Conservation (phyloP, 2,113 vertebrate species). For the Strigops habroptila region DNA sequence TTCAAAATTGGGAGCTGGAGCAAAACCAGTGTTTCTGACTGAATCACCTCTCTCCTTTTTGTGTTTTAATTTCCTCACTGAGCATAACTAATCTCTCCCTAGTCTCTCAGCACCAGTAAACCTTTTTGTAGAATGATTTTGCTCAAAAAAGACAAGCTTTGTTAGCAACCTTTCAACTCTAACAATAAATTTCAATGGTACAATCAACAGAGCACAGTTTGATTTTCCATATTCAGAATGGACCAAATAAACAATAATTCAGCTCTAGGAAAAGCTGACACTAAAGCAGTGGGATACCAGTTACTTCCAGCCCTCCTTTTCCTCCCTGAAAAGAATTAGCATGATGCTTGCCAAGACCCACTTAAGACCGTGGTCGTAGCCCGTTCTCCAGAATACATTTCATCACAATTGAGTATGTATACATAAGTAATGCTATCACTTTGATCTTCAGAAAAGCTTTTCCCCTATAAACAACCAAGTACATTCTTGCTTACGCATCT, state of each 20-base stretch:
- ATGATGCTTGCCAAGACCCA: background rate
- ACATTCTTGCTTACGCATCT: background rate
- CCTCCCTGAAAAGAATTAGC: conserved; percentile 8
- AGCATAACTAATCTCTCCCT: background rate
- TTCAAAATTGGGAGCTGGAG: background rate
- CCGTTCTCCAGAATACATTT: background rate
- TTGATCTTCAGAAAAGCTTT: background rate
- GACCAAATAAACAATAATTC: conserved; percentile 32
- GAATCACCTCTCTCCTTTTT: background rate
- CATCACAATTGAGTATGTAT: background rate
- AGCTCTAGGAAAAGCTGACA: background rate
- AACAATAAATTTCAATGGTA: conserved; percentile 18
- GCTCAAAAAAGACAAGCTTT: conserved; percentile 21
- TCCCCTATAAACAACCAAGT: background rate
- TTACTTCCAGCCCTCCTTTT: background rate
- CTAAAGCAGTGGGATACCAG: conserved; percentile 7
- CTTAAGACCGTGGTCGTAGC: background rate
- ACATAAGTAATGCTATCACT: background rate
- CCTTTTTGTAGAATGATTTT: background rate
- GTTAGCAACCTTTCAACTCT: conserved; percentile 39
- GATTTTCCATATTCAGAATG: conserved; percentile 23
- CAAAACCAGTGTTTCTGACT: background rate
- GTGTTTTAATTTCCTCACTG: background rate
- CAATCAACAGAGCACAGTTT: conserved; percentile 30
- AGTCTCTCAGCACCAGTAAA: background rate